Conservation (phyloP, 2,888 invertebrate genomes). For the Poecilus cupreus region DNA sequence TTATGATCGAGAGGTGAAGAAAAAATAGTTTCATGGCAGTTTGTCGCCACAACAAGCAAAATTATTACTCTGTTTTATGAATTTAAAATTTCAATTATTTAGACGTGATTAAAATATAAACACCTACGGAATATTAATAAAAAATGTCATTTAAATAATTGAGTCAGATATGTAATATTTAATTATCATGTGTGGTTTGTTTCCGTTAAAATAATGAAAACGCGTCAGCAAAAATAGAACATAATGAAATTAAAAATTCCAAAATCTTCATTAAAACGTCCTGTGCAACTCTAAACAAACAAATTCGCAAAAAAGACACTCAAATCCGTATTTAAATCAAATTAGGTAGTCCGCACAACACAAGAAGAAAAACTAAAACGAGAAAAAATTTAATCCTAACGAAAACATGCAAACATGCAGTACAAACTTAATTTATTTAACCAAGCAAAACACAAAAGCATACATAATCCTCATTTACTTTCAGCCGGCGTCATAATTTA, state of each 20-base stretch:
- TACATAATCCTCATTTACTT: conserved; percentile 45
- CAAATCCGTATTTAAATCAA: conserved; percentile 43
- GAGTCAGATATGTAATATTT: neutral
- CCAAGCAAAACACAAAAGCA: conserved; percentile 46
- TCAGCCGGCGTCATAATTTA: conserved; percentile 42
- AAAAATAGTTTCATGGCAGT: too few relatives aligned
- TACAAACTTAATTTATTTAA: conserved; percentile 43
- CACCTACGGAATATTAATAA: too few relatives aligned
- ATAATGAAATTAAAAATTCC: conserved; percentile 19
- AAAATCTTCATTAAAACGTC: conserved; percentile 24
- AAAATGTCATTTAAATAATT: neutral
- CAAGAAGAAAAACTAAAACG: conserved; percentile 36
- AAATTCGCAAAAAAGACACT: conserved; percentile 24
- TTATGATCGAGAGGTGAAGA: too few relatives aligned
- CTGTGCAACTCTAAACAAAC: neutral
- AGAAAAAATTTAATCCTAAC: conserved; percentile 37
- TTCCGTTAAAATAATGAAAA: neutral
- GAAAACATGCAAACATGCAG: conserved; percentile 38
- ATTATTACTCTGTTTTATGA: too few relatives aligned
- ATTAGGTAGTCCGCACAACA: conserved; percentile 35
- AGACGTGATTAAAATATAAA: too few relatives aligned
- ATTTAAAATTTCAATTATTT: too few relatives aligned
- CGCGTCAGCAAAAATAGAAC: neutral
- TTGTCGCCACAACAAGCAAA: too few relatives aligned
- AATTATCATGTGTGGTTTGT: neutral